Conservation (phyloP, 2,113 vertebrate genomes). For the Empidonax traillii region DNA sequence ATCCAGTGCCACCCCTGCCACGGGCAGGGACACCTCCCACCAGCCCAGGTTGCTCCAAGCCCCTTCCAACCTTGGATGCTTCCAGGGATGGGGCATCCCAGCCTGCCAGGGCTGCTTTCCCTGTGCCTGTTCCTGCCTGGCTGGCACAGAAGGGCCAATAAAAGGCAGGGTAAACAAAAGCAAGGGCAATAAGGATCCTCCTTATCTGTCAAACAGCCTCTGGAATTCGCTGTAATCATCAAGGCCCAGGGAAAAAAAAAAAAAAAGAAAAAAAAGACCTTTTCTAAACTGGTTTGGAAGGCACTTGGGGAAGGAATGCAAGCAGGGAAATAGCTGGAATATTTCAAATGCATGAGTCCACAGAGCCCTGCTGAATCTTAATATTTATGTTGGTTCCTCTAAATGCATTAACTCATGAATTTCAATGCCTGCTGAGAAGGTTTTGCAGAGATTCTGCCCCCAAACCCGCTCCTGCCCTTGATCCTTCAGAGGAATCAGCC, state of each 20-base stretch:
- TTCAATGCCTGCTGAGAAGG: fast-evolving
- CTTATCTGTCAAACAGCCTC: neutral
- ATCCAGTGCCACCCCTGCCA: neutral
- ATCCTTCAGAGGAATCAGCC: neutral
- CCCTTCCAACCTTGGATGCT: neutral
- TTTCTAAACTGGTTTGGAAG: neutral
- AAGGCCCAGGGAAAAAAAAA: neutral
- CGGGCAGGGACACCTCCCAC: neutral
- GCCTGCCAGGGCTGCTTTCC: neutral
- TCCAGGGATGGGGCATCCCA: neutral
- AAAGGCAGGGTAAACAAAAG: neutral
- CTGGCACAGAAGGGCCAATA: neutral
- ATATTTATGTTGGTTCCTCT: neutral
- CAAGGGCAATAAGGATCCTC: neutral
- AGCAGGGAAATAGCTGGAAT: conserved; percentile 63
- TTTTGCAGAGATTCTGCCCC: neutral
- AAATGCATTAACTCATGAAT: fast-evolving
- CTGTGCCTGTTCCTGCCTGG: neutral
- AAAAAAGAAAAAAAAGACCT: neutral
- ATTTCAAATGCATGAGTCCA: neutral
- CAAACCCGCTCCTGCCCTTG: fast-evolving
- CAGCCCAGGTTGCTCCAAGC: neutral
- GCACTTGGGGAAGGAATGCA: conserved; percentile 43
- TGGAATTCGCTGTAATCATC: conserved; percentile 3
- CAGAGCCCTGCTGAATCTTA: neutral